Evolutionary conservation across 1,140 invertebrate genomes (phyloP).

Genomic region (Nymphalis io): DNA sequence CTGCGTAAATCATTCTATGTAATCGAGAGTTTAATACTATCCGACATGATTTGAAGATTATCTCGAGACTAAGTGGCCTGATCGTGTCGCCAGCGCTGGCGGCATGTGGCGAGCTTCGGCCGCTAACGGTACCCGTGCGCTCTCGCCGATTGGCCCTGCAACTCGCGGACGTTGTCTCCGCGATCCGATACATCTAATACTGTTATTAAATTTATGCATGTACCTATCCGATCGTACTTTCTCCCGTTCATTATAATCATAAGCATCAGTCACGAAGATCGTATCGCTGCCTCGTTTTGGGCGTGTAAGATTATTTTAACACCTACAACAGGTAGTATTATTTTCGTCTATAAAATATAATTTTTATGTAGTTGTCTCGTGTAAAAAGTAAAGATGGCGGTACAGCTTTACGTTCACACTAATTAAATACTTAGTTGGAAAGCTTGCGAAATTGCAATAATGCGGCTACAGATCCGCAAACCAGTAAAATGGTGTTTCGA

Average conservation of each 20-base stretch:
- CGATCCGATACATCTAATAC: constrained; percentile 72
- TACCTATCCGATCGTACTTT: constrained; percentile 64
- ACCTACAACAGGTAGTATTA: constrained; percentile 42
- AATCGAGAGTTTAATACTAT: constrained; percentile 46
- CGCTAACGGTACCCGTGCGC: constrained; percentile 64
- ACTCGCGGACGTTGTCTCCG: constrained; percentile 61
- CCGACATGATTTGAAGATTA: constrained; percentile 56
- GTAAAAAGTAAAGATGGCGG: constrained; percentile 27
- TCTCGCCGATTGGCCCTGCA: constrained; percentile 60
- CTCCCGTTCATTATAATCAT: constrained; percentile 65
- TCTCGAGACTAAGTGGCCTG: constrained; percentile 58
- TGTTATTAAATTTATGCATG: constrained; percentile 75
- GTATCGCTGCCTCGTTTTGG: constrained; percentile 25
- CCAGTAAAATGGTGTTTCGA: constrained; percentile 52
- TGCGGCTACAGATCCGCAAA: constrained; percentile 54
- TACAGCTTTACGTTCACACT: constrained; percentile 29
- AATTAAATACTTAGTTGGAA: constrained; percentile 52
- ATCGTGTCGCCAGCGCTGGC: constrained; percentile 44
- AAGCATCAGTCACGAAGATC: constrained; percentile 56
- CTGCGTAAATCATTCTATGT: constrained; percentile 13
- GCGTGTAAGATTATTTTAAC: constrained; percentile 54
- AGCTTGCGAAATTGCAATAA: constrained; percentile 60
- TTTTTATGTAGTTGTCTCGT: constrained; percentile 11
- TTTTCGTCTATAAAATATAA: constrained; percentile 19
- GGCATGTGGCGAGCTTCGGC: constrained; percentile 47